Base-by-base conservation (phyloP, 2,797 vertebrate species). In the Oryzias sinensis region DNA sequence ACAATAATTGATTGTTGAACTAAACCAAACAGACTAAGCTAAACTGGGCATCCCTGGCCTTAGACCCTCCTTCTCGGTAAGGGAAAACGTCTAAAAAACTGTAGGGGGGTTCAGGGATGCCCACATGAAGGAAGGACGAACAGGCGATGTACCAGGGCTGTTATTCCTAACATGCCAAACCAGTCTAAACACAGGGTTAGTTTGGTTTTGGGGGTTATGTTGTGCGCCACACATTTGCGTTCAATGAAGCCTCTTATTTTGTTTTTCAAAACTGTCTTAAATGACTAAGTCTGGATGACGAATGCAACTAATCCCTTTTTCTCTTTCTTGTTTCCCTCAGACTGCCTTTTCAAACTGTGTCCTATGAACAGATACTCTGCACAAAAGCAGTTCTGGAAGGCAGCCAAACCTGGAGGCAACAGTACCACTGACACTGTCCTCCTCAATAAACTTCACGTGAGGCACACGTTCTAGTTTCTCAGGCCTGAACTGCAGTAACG, bases 321-420 rank as follows among this genome's bases (percentile, higher is more conserved):
- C 0, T 33, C 5, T 25, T 74, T 57, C 43, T 66, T 62, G 8
- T 59, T 25, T 57, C 72, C 37, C 43, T 24, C 45, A 99, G 97
- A 98, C 75, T 99, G 97, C 91, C 94, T 98, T 70, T 99, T 99
- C 88, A 97, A 94, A 68, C 92, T 99, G 40, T 98, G 97, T 84
- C 97, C 97, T 41, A 99, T 98, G 97, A 99, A 97, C 87, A 93
- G 97, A 83, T 99, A 98, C 81, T 98, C 97, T 0, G 97, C 97
- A 53, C 97, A 99, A 78, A 99, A 99, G 86, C 97, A 99, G 87
- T 99, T 99, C 88, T 98, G 97, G 97, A 99, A 99, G 65, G 97
- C 97, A 0, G 97, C 97, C 1, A 98, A 98, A 76, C 97, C 97
- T 0, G 97, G 96, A 29, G 95, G 95, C 33, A 98, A 96, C 90